Evolutionary conservation across 2,888 invertebrate species (phyloP).

Genomic region (Aleiodes testaceus): DNA sequence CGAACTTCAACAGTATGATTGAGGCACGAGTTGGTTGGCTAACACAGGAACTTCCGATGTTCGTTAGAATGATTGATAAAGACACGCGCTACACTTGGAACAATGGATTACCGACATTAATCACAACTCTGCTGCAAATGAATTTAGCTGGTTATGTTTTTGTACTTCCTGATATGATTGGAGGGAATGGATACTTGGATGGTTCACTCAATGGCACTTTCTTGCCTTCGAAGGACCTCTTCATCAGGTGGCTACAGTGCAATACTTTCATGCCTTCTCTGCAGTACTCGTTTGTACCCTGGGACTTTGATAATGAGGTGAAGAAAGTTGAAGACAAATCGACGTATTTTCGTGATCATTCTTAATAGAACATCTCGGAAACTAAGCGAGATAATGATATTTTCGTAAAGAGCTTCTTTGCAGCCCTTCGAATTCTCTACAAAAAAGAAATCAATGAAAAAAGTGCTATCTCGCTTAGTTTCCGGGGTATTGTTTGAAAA

Average conservation of each 20-base stretch:
- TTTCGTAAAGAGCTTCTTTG: no score
- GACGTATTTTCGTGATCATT: no score
- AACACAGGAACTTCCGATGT: slow-evolving; percentile 82
- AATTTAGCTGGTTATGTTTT: slow-evolving; percentile 76
- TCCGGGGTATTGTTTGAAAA: no score
- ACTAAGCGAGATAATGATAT: no score
- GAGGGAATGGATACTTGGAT: slow-evolving; percentile 79
- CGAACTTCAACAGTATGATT: slow-evolving; percentile 77
- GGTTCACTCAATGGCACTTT: slow-evolving; percentile 72
- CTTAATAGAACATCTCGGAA: no score
- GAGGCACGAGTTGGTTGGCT: slow-evolving; percentile 83
- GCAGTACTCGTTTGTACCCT: slow-evolving; percentile 87
- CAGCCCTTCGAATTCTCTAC: no score
- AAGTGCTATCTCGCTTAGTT: no score
- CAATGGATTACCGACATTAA: slow-evolving; percentile 82
- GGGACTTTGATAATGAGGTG: slow-evolving; percentile 80
- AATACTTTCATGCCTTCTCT: slow-evolving; percentile 85
- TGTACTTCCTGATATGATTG: slow-evolving; percentile 87
- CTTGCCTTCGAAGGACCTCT: slow-evolving; percentile 76
- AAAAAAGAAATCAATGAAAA: no score
- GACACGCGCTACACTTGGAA: slow-evolving; percentile 81
- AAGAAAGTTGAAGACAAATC: slow-evolving; percentile 6
- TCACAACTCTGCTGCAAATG: slow-evolving; percentile 82
- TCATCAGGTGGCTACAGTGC: slow-evolving; percentile 86
- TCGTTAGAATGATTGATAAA: slow-evolving; percentile 86